phyloP scores from a whole-genome alignment of 2,113 vertebrate species.

The Podarcis cretensis region DNA sequence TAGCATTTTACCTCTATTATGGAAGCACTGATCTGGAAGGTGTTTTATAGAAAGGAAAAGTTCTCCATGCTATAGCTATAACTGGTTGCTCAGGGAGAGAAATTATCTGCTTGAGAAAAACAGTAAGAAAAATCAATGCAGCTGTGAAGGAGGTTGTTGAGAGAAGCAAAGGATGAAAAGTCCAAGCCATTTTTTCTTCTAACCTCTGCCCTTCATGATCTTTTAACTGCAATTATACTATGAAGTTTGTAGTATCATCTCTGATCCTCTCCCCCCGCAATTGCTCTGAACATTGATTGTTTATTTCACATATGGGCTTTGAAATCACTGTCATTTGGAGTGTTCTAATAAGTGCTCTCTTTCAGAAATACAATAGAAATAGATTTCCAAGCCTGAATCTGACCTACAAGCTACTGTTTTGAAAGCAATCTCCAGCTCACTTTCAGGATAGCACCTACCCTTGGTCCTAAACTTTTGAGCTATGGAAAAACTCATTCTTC shows the following conservation, averaged over 20 bases:
- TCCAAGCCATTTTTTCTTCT: background rate
- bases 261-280: background rate
- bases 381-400: background rate
- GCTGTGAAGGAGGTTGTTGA: slow-evolving; percentile 5
- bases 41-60: background rate
- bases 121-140: slow-evolving; percentile 20
- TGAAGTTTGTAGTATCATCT: background rate
- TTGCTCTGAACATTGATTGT: background rate
- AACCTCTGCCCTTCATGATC: background rate
- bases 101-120: slow-evolving; percentile 4
- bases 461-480: background rate
- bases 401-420: background rate
- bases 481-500: background rate
- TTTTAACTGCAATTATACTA: slow-evolving; percentile 22
- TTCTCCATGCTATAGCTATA: background rate
- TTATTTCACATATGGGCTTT: background rate
- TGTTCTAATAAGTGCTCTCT: background rate
- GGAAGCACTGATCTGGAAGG: background rate
- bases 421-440: background rate
- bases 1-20: background rate
- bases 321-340: background rate
- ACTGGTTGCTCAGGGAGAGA: background rate
- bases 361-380: background rate
- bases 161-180: background rate
- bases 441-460: background rate